Percentiles rank a stretch among this genome's conserved stretches.
These are phyloP conservation scores for Rissa tridactyla DNA, from an alignment of 2,113 vertebrate genomes.

Conservation along the genomic window DNA sequence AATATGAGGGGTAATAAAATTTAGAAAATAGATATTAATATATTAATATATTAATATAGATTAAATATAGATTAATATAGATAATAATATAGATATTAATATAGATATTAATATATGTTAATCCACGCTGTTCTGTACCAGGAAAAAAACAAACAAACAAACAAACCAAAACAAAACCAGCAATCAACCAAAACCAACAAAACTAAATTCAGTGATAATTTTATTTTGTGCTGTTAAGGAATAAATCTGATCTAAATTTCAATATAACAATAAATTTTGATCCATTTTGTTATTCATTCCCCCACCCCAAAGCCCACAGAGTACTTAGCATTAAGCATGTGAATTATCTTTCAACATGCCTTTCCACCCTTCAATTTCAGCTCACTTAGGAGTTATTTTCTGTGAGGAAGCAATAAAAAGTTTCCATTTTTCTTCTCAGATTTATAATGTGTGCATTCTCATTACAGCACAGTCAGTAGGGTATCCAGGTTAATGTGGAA, in stretches of 20 bases:
- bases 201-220: background rate
- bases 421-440: background rate
- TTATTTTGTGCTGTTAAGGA: background rate
- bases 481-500: background rate
- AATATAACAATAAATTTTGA: background rate
- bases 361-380: background rate
- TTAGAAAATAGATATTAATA: background rate
- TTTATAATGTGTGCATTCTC: background rate
- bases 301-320: no score
- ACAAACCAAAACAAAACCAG: no score
- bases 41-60: no score
- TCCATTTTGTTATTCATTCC: background rate
- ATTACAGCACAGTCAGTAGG: background rate
- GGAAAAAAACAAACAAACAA: background rate
- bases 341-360: background rate
- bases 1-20: background rate
- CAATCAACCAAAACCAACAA: no score
- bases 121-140: background rate
- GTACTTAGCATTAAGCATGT: background rate
- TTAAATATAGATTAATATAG: no score
- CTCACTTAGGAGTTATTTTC: background rate
- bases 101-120: background rate
- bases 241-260: background rate
- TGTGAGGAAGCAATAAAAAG: background rate
- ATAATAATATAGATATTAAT: no score